phyloP scores from a whole-genome alignment of 2,888 invertebrate species.

The Pterostichus niger region DNA sequence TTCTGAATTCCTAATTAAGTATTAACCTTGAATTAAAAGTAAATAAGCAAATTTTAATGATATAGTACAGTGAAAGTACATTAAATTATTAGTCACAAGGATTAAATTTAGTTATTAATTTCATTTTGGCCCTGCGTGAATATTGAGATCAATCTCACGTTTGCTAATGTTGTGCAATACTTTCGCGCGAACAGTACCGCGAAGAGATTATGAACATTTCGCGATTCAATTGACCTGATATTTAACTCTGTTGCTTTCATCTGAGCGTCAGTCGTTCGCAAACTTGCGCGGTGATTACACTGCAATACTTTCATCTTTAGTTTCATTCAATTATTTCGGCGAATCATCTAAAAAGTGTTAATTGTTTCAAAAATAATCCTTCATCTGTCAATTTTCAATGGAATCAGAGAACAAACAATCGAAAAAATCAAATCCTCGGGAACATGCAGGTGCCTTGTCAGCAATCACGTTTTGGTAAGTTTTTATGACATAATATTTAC shows the following conservation, averaged over 20 bases:
- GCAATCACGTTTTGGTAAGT: slow-evolving; percentile 85
- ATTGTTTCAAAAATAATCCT: slow-evolving; percentile 6
- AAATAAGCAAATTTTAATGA: not conserved
- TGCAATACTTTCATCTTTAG: not conserved
- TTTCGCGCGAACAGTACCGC: not conserved
- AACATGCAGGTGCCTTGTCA: slow-evolving; percentile 83
- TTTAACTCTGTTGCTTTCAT: slow-evolving; percentile 37
- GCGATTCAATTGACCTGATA: slow-evolving; percentile 51
- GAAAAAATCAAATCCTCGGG: slow-evolving; percentile 82
- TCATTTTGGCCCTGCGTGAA: not conserved
- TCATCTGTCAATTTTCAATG: slow-evolving; percentile 73
- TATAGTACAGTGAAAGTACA: not conserved
- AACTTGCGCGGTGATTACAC: not conserved
- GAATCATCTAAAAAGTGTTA: not conserved
- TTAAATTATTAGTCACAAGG: not conserved
- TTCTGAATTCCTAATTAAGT: slow-evolving; percentile 22
- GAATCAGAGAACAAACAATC: slow-evolving; percentile 80
- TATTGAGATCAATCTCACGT: not conserved
- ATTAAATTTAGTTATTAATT: not conserved
- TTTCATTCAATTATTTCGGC: slow-evolving; percentile 44
- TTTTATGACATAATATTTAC: slow-evolving; percentile 16
- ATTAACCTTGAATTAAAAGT: slow-evolving; percentile 2
- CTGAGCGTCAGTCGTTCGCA: slow-evolving; percentile 39
- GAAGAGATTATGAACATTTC: slow-evolving; percentile 44
- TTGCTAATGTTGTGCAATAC: slow-evolving; percentile 57